These are phyloP conservation scores for Scaptomyza tumidula DNA, from an alignment of 2,888 invertebrate genomes.

Conservation along the genomic window DNA sequence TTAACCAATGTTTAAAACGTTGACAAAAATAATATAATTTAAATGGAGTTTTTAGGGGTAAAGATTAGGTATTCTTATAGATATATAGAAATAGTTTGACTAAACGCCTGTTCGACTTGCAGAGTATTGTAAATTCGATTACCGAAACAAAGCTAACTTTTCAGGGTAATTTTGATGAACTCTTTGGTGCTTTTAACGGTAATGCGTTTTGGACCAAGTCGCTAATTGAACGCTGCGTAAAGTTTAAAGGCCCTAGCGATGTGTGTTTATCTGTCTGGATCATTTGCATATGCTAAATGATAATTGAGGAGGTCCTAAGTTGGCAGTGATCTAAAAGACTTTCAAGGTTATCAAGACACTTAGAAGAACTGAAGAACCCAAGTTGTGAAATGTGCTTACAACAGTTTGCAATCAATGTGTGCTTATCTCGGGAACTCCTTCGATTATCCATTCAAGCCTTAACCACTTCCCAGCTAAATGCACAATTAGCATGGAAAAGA, in stretches of 20 bases:
- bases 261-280: constrained; percentile 75
- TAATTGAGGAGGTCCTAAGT: constrained; percentile 38
- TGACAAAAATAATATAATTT: no score
- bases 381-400: background rate
- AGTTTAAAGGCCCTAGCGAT: constrained; percentile 38
- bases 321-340: constrained; percentile 4
- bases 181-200: constrained; percentile 67
- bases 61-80: no score
- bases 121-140: constrained; percentile 19
- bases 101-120: background rate
- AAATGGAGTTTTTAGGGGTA: no score
- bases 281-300: constrained; percentile 67
- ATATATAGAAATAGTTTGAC: no score
- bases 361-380: background rate
- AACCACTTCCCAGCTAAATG: constrained; percentile 45
- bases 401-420: constrained; percentile 22
- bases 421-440: background rate
- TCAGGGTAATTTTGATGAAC: constrained; percentile 18
- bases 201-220: constrained; percentile 46
- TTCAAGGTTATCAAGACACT: constrained; percentile 61
- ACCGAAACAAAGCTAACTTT: fast-evolving
- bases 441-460: constrained; percentile 24
- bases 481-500: constrained; percentile 25
- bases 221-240: constrained; percentile 38
- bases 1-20: no score